Evolutionary conservation across 1,140 invertebrate species (phyloP), one percentile per base, ranked within the genome.

Genomic region (Drosophila ambigua): DNA sequence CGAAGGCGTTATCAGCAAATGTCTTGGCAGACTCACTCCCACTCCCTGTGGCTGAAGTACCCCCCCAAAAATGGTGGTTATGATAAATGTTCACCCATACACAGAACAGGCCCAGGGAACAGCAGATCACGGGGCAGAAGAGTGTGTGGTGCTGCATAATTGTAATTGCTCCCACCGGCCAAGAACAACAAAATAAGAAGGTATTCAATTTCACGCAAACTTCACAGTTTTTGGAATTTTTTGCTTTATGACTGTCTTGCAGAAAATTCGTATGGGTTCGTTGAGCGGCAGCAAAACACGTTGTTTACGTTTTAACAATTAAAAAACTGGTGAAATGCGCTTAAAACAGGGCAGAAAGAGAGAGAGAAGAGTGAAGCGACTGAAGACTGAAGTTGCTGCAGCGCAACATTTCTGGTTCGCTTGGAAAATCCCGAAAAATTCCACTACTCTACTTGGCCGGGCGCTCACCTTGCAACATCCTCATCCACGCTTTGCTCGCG

Each of bases 251-350:
- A 60, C 64, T 52, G 63, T 49, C 66, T 82, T 87, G 82, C 82
- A 87, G 28, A 16, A 76, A 76, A 62, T 49, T 73, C 60, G 58
- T 39, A 35, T 45, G 71, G 45, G 73, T 76, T 76, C 73, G 63
- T 76, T 76, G 73, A 59, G 72, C 62, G 58, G 41, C 50, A 44
- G 8, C 57, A 59, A 67, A 82, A 87, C 82, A 88, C 74, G 82
- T 88, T 85, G 82, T 85, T 85, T 85, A 85, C 79, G 69, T 85
- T 85, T 85, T 55, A 53, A 63, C 83, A 88, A 78, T 72, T 65
- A 68, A 76, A 61, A 69, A 83, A 46, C 74, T 77, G 62, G 58
- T 53, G 77, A 87, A 81, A 75, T 78, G 67, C 63, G 55, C 24
- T 46, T 13, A 13, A 9, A 53, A 13, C 2, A 16, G 48, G 57